These are phyloP conservation scores for Keiferia lycopersicella DNA, from an alignment of 2,888 invertebrate species.

Conservation along the genomic window DNA sequence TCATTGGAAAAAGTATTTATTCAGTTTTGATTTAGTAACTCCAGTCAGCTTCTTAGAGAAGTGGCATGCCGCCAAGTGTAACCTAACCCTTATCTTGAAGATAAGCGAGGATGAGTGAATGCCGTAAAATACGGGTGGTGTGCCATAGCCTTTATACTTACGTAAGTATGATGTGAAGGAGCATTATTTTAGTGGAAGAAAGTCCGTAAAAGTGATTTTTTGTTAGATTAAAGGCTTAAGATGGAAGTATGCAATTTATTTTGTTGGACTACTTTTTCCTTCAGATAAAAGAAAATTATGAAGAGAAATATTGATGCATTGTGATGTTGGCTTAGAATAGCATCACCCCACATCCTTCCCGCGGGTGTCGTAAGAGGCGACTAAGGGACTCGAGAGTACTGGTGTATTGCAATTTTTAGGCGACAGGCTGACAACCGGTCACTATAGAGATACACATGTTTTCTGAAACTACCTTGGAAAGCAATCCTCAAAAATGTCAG, in stretches of 20 bases:
- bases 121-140: slow-evolving; percentile 12
- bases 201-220: background rate
- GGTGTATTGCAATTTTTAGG: no score
- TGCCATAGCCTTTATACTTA: slow-evolving; percentile 11
- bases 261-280: background rate
- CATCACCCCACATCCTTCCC: no score
- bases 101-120: slow-evolving; percentile 11
- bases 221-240: background rate
- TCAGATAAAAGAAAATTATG: background rate
- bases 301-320: background rate
- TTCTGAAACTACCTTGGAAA: no score
- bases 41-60: no score
- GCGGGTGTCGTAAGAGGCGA: no score
- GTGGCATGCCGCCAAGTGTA: background rate
- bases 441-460: no score
- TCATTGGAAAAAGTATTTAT: no score
- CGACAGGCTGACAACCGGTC: no score
- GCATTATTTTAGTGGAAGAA: background rate
- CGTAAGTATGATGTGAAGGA: background rate
- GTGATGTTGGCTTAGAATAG: no score
- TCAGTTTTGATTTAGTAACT: no score
- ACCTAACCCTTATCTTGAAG: background rate
- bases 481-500: no score
- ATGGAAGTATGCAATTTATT: slow-evolving; percentile 5
- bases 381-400: no score